Evolutionary conservation across 2,113 vertebrate species (phyloP), one percentile per base, ranked within the genome.

Genomic region (Protobothrops mucrosquamatus): DNA sequence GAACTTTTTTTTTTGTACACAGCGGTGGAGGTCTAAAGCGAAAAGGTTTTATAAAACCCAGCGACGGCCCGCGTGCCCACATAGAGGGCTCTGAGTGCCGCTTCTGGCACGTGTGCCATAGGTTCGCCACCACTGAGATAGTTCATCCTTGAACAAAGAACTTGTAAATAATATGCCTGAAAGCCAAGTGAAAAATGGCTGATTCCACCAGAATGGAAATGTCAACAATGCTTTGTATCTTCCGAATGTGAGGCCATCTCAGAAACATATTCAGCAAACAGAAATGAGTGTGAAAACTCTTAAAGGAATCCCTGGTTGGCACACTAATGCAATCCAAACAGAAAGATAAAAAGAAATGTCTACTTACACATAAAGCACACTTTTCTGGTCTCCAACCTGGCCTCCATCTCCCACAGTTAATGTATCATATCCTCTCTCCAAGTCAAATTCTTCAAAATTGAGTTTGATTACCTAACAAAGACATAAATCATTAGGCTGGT

Each of bases 371-470:
- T 99, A 99, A 64, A 99, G 99, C 93, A 99, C 97, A 0, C 99
- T 99, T 96, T 99, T 99, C 98, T 99, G 99, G 95, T 99, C 99
- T 34, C 99, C 99, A 2, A 99, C 98, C 95, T 98, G 97, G 24
- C 99, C 98, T 7, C 99, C 99, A 1, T 99, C 99, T 88, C 99
- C 99, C 26, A 99, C 98, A 0, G 99, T 99, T 94, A 99, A 97
- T 0, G 99, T 99, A 97, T 99, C 99, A n/a, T 99, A 99, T 94
- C 99, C 99, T 93, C 99, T 98, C 95, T 99, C 99, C 97, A 99
- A 97, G 96, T 99, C 99, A 95, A 99, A 99, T 90, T 99, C 99
- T 97, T 99, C 99, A 95, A 99, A 99, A 94, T 98, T 99, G 91
- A 99, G 97, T 96, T 99, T 99, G 98, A 99, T 99, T 96, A 99